Evolutionary conservation across 2,888 invertebrate species (phyloP).

Genomic region (Nomada fabriciana): DNA sequence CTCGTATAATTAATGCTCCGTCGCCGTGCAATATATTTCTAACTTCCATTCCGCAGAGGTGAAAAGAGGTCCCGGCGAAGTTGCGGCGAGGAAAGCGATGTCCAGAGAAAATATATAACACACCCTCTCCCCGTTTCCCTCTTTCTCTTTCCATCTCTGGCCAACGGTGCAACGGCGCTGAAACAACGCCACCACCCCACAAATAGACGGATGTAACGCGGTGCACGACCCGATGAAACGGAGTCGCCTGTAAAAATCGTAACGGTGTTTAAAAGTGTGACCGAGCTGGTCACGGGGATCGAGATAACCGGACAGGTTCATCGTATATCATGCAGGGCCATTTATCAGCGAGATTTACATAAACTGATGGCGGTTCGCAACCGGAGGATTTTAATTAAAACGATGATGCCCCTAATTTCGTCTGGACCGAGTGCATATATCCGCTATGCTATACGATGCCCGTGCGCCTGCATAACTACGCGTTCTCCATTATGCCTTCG

Average conservation of each 20-base stretch:
- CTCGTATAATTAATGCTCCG: conserved; percentile 24
- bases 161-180: background rate
- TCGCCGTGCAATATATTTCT: conserved; percentile 5
- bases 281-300: conserved; percentile 58
- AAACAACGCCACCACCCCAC: conserved; percentile 22
- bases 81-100: background rate
- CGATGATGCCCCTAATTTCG: conserved; percentile 68
- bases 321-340: conserved; percentile 55
- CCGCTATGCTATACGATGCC: conserved; percentile 14
- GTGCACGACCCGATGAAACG: conserved; percentile 19
- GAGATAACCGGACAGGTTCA: conserved; percentile 59
- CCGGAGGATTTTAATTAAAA: conserved; percentile 69
- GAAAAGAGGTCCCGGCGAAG: background rate
- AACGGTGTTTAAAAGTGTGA: conserved; percentile 53
- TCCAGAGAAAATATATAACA: background rate
- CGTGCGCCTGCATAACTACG: conserved; percentile 52
- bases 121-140: background rate
- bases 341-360: conserved; percentile 68
- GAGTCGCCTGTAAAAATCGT: conserved; percentile 50
- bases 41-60: background rate
- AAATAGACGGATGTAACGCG: conserved; percentile 25
- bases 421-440: conserved; percentile 39
- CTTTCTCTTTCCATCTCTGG: background rate
- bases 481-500: conserved; percentile 20
- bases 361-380: conserved; percentile 62